Conservation (phyloP, 2,888 invertebrate species). For the Drosophila setosimentum region DNA sequence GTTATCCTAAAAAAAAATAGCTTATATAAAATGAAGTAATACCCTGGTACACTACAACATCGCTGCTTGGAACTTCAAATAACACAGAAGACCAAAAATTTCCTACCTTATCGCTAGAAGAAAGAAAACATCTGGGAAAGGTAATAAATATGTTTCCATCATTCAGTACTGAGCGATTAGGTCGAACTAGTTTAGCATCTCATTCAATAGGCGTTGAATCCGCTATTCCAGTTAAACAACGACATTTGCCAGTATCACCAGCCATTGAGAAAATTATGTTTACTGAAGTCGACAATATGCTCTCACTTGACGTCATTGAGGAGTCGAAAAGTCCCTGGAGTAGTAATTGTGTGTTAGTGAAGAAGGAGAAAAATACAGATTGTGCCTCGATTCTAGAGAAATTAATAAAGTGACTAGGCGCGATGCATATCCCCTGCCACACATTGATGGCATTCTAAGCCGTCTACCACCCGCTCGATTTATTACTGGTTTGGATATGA, state of each 20-base stretch:
- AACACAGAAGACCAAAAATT: background rate
- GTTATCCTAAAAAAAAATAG: too few species aligned
- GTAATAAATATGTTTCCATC: background rate
- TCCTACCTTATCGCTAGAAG: too few species aligned
- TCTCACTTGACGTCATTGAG: background rate
- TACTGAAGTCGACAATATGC: background rate
- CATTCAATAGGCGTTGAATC: conserved; percentile 4
- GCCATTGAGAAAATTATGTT: background rate
- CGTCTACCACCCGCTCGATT: too few species aligned
- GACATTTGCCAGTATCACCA: background rate
- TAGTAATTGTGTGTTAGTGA: background rate
- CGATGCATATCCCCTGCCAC: background rate
- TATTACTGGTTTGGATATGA: too few species aligned
- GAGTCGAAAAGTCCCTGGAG: background rate
- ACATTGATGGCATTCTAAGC: background rate
- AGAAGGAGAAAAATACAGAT: background rate
- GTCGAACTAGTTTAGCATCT: conserved; percentile 2
- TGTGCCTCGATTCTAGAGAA: background rate
- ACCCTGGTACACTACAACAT: too few species aligned
- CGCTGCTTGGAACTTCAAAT: background rate
- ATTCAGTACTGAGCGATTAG: background rate
- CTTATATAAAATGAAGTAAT: too few species aligned
- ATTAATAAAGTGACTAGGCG: background rate
- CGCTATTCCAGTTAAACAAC: background rate
- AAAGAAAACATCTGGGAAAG: background rate